These are phyloP conservation scores for Beris morrisii DNA, from an alignment of 2,888 invertebrate genomes.

Conservation along the genomic window DNA sequence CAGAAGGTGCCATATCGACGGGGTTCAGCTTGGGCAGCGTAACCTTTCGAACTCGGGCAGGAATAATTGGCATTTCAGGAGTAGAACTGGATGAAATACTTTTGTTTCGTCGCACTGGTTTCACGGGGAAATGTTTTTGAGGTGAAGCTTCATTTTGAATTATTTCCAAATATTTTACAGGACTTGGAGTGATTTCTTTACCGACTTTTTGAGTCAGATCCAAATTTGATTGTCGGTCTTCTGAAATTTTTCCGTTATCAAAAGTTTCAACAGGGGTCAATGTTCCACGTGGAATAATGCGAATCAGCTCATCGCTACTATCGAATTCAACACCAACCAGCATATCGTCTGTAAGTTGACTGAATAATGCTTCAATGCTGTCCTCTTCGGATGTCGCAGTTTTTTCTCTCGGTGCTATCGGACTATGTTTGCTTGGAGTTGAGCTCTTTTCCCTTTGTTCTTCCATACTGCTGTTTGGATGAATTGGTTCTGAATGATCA, in stretches of 20 bases:
- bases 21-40: constrained; percentile 49
- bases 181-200: neutral
- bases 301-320: constrained; percentile 51
- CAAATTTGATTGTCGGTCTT: constrained; percentile 1
- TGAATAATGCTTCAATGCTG: constrained; percentile 53
- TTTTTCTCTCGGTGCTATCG: constrained; percentile 8
- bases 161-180: constrained; percentile 30
- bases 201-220: neutral
- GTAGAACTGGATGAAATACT: constrained; percentile 51
- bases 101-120: constrained; percentile 48
- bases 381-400: constrained; percentile 48
- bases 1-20: constrained; percentile 51
- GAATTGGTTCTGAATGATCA: neutral
- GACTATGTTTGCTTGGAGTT: neutral
- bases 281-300: constrained; percentile 45
- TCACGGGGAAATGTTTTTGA: constrained; percentile 46
- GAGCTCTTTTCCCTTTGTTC: constrained; percentile 42
- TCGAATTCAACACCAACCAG: constrained; percentile 53
- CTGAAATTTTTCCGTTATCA: constrained; percentile 43
- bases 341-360: constrained; percentile 52
- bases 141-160: constrained; percentile 2
- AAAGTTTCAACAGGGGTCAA: neutral
- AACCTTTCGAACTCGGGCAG: constrained; percentile 45
- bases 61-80: constrained; percentile 44
- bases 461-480: neutral